These are phyloP conservation scores for Platerodrilus igneus DNA, from an alignment of 2,888 invertebrate genomes.

Conservation along the genomic window DNA sequence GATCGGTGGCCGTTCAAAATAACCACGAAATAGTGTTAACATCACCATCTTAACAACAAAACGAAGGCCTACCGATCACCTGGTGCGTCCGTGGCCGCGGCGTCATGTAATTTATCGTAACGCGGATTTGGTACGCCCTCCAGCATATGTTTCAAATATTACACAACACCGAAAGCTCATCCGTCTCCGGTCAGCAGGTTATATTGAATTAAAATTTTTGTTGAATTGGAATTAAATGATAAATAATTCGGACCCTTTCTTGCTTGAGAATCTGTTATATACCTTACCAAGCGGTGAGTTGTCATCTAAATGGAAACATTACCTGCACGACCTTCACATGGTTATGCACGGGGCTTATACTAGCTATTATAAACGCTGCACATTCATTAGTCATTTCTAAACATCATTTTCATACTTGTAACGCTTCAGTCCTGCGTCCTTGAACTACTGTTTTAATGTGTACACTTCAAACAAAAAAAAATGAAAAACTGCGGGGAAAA, in stretches of 20 bases:
- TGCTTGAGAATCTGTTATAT: constrained; percentile 43
- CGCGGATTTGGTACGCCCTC: constrained; percentile 24
- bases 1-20: constrained; percentile 23
- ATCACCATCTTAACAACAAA: constrained; percentile 9
- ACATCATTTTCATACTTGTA: too few species aligned
- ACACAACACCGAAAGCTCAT: constrained; percentile 16
- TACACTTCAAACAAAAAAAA: too few species aligned
- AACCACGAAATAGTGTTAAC: constrained; percentile 12
- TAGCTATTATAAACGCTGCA: too few species aligned
- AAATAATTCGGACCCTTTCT: constrained; percentile 42
- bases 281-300: constrained; percentile 45
- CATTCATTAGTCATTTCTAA: too few species aligned
- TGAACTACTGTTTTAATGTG: too few species aligned
- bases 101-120: constrained; percentile 20
- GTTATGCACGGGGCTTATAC: constrained; percentile 11
- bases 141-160: constrained; percentile 26
- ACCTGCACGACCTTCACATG: constrained; percentile 24
- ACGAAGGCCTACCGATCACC: constrained; percentile 23
- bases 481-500: too few species aligned
- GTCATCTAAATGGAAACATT: constrained; percentile 21
- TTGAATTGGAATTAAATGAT: constrained; percentile 37
- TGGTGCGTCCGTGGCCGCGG: constrained; percentile 22
- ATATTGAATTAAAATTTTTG: too few species aligned
- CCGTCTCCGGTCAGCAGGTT: too few species aligned
- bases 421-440: too few species aligned